Base-by-base conservation (phyloP, 2,113 vertebrate genomes). In the Epinephelus cyanopodus region DNA sequence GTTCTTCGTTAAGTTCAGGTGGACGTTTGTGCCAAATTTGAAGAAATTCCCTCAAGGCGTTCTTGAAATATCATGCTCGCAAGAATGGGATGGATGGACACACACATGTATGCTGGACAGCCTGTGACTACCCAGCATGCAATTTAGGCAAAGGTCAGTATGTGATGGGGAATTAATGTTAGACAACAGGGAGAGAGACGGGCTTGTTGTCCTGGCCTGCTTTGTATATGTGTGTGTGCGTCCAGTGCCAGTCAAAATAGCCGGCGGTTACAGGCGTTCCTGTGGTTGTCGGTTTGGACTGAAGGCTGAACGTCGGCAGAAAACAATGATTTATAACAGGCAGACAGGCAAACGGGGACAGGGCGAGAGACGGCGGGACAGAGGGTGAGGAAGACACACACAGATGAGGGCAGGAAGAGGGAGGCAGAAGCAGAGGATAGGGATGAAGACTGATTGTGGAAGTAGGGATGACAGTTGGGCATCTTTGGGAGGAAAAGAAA, bases 311-410 rank as follows among this genome's bases (percentile, higher is more conserved):
- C 25, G 60, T 50, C 25, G 19, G 52, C 71, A 77, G 58, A 74
- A 65, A 64, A 83, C 33, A 45, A 2, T 80, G 72, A 74, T 77
- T 75, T 81, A 19, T 53, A 80, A 79, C 58, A 83, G 58, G 64
- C 81, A 90, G 84, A 83, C 80, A 48, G 80, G 73, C 71, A 82
- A 54, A 84, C 17, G 2, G 70, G 80, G 81, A 80, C 74, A 82
- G 53, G 29, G 69, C 0, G 25, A 68, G 54, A 39, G 60, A 74
- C 18, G 70, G 27, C 14, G 2, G 50, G 70, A 37, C 13, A 19
- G 39, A 0, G 68, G 64, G 60, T 60, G 74, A 84, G 21, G 63
- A 15, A 64, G 19, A 81, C 3, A 17, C 48, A 64, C 66, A 68
- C 54, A 39, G 56, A 82, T 57, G 63, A 19, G 76, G 69, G 15